Evolutionary conservation across 2,797 vertebrate genomes (phyloP), one percentile per base, ranked within the genome.

Genomic region (Cottoperca gobio): DNA sequence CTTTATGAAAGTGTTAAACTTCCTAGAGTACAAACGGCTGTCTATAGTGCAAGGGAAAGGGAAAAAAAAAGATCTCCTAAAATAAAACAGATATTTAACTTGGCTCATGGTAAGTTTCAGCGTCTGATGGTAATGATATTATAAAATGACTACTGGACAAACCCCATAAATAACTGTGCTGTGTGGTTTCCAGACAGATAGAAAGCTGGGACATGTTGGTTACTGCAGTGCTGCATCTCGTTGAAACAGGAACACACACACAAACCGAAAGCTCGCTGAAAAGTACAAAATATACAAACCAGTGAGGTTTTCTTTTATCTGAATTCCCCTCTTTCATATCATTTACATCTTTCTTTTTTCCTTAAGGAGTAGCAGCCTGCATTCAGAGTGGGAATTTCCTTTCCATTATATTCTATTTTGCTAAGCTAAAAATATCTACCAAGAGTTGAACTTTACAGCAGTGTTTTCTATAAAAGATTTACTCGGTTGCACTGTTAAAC

Each of bases 71-170:
- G 46, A 83, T 71, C 76, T 83, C 84, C 86, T 94, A 95, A 95
- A 95, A 94, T 93, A 93, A 93, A 94, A 88, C 93, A 92, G 93
- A 94, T 95, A 94, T 94, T 95, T 94, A 88, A 90, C 91, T 95
- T 95, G 94, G 94, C 92, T 88, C 83, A 9, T 37, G 79, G 42
- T 76, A 55, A 42, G 82, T 86, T 94, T 91, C 82, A 87, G 88
- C 76, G 68, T 94, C 90, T 93, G 92, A 94, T 94, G 92, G 92
- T 93, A 93, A 94, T 93, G 90, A 93, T 94, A 93, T 94, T 94
- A 95, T 94, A 91, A 95, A 93, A 91, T 89, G 86, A 93, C 91
- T 92, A 92, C 91, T 94, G 92, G 89, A 93, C 91, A 92, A 95
- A 93, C 82, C 90, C 89, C 90, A 94, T 94, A 94, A 95, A 95